Evolutionary conservation across 2,797 vertebrate species (phyloP).

Genomic region (Anguilla megastoma): DNA sequence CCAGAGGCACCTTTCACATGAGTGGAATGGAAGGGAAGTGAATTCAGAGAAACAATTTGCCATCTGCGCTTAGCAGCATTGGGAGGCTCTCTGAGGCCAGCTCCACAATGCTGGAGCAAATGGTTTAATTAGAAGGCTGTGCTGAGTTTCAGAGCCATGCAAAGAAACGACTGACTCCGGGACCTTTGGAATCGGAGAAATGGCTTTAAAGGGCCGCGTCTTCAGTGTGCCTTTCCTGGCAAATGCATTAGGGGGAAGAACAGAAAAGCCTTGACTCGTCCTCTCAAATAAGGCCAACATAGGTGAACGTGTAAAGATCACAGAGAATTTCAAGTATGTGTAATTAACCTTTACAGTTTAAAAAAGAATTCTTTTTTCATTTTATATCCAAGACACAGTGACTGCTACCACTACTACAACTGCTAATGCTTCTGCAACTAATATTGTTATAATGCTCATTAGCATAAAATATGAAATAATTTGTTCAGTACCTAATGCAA

Average conservation of each 20-base stretch:
- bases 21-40: slow-evolving; percentile 30
- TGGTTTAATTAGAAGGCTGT: slow-evolving; percentile 49
- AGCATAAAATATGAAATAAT: too few species aligned
- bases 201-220: not conserved
- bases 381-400: not conserved
- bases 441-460: not conserved
- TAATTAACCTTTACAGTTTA: not conserved
- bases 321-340: too few species aligned
- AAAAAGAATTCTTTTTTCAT: not conserved
- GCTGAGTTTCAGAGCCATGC: slow-evolving; percentile 22
- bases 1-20: slow-evolving; percentile 37
- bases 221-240: not conserved
- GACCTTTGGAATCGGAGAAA: slow-evolving; percentile 28
- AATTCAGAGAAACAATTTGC: slow-evolving; percentile 55
- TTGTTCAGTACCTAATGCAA: too few species aligned
- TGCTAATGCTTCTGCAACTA: not conserved
- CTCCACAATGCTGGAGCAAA: slow-evolving; percentile 41
- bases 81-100: slow-evolving; percentile 50
- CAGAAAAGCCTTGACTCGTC: not conserved
- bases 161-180: slow-evolving; percentile 21
- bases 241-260: not conserved
- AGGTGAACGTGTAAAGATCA: not conserved
- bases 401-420: not conserved
- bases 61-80: slow-evolving; percentile 58
- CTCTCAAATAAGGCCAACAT: not conserved